Base-by-base conservation (phyloP, 2,888 invertebrate genomes). In the Eulithis prunata region DNA sequence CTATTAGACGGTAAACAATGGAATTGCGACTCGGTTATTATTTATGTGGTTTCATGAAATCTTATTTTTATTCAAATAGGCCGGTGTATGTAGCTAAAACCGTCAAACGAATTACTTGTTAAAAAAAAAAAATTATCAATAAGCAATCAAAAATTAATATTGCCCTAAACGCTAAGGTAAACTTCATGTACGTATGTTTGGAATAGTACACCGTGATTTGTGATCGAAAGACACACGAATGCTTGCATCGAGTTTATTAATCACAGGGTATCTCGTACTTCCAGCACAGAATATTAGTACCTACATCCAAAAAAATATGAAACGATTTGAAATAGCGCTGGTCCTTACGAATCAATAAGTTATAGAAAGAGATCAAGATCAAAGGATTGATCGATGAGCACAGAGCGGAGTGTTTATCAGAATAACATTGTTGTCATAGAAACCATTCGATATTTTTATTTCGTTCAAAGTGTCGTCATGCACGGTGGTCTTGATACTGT, bases 1-100 rank as follows among this genome's bases (percentile, higher is more conserved):
- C 51, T 68, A 65, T 72, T 51, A 57, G 38, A 72, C 51, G 62
- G 72, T 75, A 81, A 80, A 81, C 74, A 75, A 64, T 57, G 38
- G 70, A 75, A 71, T 75, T 79, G 78, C 76, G 72, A 71, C 51
- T 21, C 14, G 8, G 4, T 49, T 21, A 49, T 13, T 47, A 47
- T 13, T 13, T 14, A 47, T 3, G 47, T 3, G n/a, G 45, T 46
- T 46, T n/a, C n/a, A 46, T n/a, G 45, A 57, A 49, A 13, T 54
- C 56, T 57, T 14, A 11, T n/a, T 13, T 56, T 28, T 21, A 21
- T 21, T 21, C 2, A 2, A 21, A 21, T 21, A 21, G 21, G 21
- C 21, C 21, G 1, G 21, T 21, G 21, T 21, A 21, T 1, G 2
- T 1, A 21, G 1, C 21, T 21, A 21, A 21, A 21, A 21, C 21